These are phyloP conservation scores for Rutilus rutilus DNA, from an alignment of 2,113 vertebrate species.

Conservation along the genomic window DNA sequence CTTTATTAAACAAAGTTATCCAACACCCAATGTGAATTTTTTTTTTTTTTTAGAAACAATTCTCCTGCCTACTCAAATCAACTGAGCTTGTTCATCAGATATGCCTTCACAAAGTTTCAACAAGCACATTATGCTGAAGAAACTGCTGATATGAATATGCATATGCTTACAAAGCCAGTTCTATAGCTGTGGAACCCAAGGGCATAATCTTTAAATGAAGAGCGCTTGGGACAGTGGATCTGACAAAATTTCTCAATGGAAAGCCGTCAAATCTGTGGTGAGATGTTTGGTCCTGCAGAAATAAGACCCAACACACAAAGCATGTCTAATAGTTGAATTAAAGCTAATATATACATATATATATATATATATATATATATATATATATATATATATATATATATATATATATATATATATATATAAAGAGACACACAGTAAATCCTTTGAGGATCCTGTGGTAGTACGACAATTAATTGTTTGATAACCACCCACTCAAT, in stretches of 20 bases:
- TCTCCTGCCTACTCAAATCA: not conserved
- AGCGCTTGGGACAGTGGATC: not conserved
- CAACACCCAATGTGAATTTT: not conserved
- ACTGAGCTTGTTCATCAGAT: slow-evolving; percentile 1
- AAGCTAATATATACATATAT: not conserved
- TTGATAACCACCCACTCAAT: not conserved
- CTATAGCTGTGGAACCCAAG: not conserved
- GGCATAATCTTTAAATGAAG: not conserved
- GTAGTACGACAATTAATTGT: not conserved
- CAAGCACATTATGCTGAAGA: not conserved
- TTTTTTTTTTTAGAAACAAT: not conserved
- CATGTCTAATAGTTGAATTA: not conserved
- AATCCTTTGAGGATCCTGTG: not conserved
- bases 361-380: too few relatives aligned
- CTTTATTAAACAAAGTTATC: slow-evolving; percentile 20
- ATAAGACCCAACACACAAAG: not conserved
- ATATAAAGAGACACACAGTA: not conserved
- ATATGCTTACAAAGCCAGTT: slow-evolving; percentile 7
- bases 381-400: too few relatives aligned
- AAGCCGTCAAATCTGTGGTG: not conserved
- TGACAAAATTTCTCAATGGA: not conserved
- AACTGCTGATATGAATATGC: slow-evolving; percentile 28
- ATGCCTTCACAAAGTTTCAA: slow-evolving; percentile 17
- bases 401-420: not conserved
- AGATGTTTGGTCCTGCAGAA: not conserved